Conservation (phyloP, 2,113 vertebrate genomes). For the Melospiza georgiana region DNA sequence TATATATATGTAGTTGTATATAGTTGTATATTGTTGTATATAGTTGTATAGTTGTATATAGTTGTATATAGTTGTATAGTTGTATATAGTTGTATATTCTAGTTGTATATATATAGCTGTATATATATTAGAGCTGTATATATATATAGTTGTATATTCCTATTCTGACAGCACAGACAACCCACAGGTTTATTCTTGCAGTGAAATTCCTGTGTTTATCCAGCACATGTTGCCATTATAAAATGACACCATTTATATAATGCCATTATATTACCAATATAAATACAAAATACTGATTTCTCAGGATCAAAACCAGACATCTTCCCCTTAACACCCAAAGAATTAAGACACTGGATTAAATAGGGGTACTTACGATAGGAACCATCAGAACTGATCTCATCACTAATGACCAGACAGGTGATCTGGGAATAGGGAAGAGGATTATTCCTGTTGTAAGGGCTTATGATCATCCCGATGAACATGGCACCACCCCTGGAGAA, state of each 20-base stretch:
- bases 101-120: too few species aligned
- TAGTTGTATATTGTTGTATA: too few species aligned
- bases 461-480: conserved; percentile 98
- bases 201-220: not conserved
- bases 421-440: conserved; percentile 91
- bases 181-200: not conserved
- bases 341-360: not conserved
- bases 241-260: not conserved
- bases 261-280: not conserved
- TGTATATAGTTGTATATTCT: too few species aligned
- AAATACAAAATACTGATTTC: not conserved
- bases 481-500: conserved; percentile 96
- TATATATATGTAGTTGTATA: too few species aligned
- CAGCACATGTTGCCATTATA: not conserved
- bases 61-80: too few species aligned
- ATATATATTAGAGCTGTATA: too few species aligned
- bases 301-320: not conserved
- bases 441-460: conserved; percentile 93
- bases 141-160: not conserved
- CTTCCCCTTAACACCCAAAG: not conserved
- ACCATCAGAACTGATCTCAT: conserved; percentile 81
- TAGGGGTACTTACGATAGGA: conserved; percentile 83
- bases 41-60: too few species aligned
- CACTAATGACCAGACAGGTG: conserved; percentile 92
- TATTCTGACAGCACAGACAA: not conserved